Conservation (phyloP, 2,888 invertebrate genomes). For the Ischnura elegans region DNA sequence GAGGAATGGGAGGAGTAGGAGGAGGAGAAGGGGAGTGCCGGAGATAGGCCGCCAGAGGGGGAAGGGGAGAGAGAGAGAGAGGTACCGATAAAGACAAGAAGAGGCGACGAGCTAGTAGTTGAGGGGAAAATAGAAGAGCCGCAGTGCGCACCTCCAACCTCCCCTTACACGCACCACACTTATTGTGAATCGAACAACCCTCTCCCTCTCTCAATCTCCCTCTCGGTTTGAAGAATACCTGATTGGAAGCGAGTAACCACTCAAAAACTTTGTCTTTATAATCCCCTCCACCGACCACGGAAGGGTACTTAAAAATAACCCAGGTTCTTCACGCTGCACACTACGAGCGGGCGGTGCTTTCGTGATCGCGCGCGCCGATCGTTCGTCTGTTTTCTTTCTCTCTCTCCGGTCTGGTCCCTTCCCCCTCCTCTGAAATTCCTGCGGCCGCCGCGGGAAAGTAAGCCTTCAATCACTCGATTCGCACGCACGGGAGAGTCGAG, state of each 20-base stretch:
- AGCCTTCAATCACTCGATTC: not conserved
- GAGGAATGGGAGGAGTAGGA: too few relatives aligned
- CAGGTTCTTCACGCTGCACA: not conserved
- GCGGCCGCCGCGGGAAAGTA: not conserved
- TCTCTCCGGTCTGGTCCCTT: not conserved
- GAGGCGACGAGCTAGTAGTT: too few relatives aligned
- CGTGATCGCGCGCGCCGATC: constrained; percentile 10
- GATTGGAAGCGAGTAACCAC: not conserved
- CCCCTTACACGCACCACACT: not conserved
- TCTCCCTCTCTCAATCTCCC: not conserved
- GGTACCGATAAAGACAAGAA: too few relatives aligned
- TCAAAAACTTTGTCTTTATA: too few relatives aligned
- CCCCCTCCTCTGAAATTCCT: constrained; percentile 31
- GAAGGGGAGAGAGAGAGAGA: not conserved
- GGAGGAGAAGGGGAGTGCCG: not conserved
- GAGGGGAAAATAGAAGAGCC: not conserved
- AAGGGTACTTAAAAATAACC: constrained; percentile 1
- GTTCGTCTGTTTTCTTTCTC: not conserved
- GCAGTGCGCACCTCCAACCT: constrained; percentile 3
- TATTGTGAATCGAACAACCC: not conserved
- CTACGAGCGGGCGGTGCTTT: not conserved
- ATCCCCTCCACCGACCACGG: not conserved
- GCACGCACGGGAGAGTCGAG: not conserved
- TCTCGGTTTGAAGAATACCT: not conserved
- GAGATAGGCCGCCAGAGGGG: not conserved